phyloP scores from a whole-genome alignment of 2,113 vertebrate genomes.

The Poeciliopsis occidentalis region DNA sequence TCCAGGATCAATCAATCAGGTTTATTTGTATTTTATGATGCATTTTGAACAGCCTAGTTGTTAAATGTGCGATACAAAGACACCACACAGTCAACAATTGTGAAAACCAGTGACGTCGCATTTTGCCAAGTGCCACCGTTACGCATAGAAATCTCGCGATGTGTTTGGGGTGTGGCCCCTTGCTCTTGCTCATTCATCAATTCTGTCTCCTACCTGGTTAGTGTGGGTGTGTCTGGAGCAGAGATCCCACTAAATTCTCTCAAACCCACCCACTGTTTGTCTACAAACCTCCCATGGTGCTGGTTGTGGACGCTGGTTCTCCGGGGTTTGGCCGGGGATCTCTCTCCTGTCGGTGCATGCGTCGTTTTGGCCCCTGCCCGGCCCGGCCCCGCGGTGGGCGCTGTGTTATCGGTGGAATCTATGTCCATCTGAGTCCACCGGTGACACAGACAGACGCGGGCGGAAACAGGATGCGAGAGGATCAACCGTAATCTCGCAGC shows the following conservation, averaged over 20 bases:
- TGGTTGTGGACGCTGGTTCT: conserved; percentile 42
- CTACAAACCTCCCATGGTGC: conserved; percentile 44
- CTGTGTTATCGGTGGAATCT: conserved; percentile 74
- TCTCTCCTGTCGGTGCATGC: neutral
- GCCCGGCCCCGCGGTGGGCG: neutral
- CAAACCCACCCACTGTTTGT: conserved; percentile 52
- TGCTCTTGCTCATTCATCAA: conserved; percentile 58
- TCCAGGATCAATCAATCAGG: too few relatives aligned
- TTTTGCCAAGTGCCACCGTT: too few relatives aligned
- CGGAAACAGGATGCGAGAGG: conserved; percentile 79
- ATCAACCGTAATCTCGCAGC: conserved; percentile 76
- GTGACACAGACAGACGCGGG: conserved; percentile 64
- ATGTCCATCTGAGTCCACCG: conserved; percentile 71
- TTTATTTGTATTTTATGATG: too few relatives aligned
- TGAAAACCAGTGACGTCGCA: too few relatives aligned
- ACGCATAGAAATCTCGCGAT: conserved; percentile 61
- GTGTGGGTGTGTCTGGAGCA: conserved; percentile 53
- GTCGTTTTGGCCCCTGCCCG: conserved; percentile 11
- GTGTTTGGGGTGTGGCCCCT: conserved; percentile 57
- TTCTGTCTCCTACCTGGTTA: conserved; percentile 45
- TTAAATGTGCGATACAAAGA: too few relatives aligned
- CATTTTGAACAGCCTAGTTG: too few relatives aligned
- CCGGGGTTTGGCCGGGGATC: neutral
- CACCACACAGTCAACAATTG: too few relatives aligned
- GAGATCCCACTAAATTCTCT: conserved; percentile 41